Conservation (phyloP, 2,888 invertebrate species). For the Apodemia hepburni region DNA sequence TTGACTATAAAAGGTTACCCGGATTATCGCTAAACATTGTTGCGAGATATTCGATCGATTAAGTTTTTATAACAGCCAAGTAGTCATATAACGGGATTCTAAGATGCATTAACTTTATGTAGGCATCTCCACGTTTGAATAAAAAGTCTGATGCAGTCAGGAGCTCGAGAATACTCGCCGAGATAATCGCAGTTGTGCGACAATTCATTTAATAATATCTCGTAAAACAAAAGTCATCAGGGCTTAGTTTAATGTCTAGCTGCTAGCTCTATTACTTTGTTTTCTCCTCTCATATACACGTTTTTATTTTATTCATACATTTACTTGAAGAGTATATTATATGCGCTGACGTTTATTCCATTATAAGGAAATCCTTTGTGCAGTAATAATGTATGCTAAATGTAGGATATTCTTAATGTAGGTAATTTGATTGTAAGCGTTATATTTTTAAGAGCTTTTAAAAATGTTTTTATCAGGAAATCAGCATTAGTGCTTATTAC, state of each 20-base stretch:
- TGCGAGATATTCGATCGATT: conserved; percentile 3
- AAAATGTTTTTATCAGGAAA: too few relatives aligned
- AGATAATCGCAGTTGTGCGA: conserved; percentile 42
- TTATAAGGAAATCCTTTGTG: background rate
- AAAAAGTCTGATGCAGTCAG: conserved; percentile 37
- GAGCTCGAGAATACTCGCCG: conserved; percentile 31
- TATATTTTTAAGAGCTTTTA: background rate
- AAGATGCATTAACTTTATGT: conserved; percentile 32
- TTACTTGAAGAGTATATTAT: background rate
- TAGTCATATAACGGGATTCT: conserved; percentile 36
- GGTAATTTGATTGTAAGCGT: background rate
- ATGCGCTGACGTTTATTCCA: background rate
- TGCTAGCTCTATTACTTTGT: conserved; percentile 29
- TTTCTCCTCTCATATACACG: conserved; percentile 31
- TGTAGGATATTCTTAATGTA: background rate
- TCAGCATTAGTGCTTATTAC: too few relatives aligned
- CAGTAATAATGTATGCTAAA: background rate
- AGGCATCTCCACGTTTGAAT: conserved; percentile 37
- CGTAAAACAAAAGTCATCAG: conserved; percentile 38
- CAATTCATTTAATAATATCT: conserved; percentile 37
- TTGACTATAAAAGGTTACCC: background rate
- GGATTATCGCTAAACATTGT: background rate
- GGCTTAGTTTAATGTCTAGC: conserved; percentile 20
- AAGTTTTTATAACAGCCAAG: conserved; percentile 21
- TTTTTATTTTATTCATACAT: background rate